Evolutionary conservation across 2,113 vertebrate genomes (phyloP), one percentile per base, ranked within the genome.

Genomic region (Hyperoodon ampullatus): DNA sequence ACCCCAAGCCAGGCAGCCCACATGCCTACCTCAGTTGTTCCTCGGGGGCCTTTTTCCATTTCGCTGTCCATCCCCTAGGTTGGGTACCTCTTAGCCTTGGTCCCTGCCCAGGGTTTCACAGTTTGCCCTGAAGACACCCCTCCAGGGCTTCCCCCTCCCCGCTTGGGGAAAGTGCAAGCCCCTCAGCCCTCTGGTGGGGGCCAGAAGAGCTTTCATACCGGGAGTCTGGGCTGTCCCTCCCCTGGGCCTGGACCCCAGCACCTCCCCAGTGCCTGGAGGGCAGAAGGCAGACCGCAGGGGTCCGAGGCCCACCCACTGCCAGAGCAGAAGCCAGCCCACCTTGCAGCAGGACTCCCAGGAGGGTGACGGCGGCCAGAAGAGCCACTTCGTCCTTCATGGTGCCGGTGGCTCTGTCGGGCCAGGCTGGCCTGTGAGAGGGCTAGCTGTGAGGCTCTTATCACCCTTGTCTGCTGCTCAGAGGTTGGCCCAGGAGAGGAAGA

Each of bases 281-380:
- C 71, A 74, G 39, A 89, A 85, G 39, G 23, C 53, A 55, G 14
- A 9, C 10, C 6, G 9, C 42, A 26, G 42, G 65, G 4, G 10
- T 71, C 42, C 16, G 10, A 82, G 24, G 16, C 80, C 90, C 70
- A 60, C 81, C 74, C 39, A 4, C 50, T 78, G 55, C 68, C 77
- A 47, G 6, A 35, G 47, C 35, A 65, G 82, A 78, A 94, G 33
- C 55, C 50, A 55, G 50, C 97, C 47, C 70, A 99, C 99, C 99
- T 99, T 99, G 99, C 88, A 99, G 98, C 98, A 99, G 95, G 93
- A 99, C 98, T 8, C 98, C 99, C 61, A 99, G 85, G 13, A 99
- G 90, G 0, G 99, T 99, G 47, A 99, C 98, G 0, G 98, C 95
- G 13, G 99, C 99, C 53, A 99, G 97, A 60, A 98, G 96, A 26